Percentiles rank a stretch among this genome's conserved stretches.
These are phyloP conservation scores for Prochilodus magdalenae DNA, from an alignment of 2,113 vertebrate genomes.

Conservation along the genomic window DNA sequence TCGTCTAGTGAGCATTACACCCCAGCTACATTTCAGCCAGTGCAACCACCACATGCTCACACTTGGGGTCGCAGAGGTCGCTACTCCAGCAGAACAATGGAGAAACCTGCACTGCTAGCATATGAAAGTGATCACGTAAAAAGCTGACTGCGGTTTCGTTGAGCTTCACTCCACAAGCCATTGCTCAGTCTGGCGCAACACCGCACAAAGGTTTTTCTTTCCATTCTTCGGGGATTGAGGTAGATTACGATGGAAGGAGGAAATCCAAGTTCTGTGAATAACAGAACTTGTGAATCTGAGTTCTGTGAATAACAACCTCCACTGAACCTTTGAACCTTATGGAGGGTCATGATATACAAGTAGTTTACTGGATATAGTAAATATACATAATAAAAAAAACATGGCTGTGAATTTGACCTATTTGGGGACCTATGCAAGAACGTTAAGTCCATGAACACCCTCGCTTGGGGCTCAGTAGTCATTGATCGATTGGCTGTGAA, in stretches of 20 bases:
- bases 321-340: neutral
- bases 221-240: neutral
- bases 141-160: neutral
- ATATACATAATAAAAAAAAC: no score
- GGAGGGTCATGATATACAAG: no score
- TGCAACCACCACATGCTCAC: neutral
- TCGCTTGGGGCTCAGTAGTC: no score
- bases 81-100: neutral
- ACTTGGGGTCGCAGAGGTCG: neutral
- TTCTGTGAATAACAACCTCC: neutral
- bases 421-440: no score
- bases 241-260: neutral
- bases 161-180: slow-evolving; percentile 2
- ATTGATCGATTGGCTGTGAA: no score
- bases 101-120: neutral
- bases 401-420: no score
- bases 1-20: neutral
- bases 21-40: neutral
- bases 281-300: neutral
- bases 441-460: no score
- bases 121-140: neutral
- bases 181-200: slow-evolving; percentile 10
- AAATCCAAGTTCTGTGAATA: neutral
- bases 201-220: neutral
- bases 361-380: no score